These are phyloP conservation scores for Muricea muricata DNA, from an alignment of 92 coral and sea anemone species.

Conservation along the genomic window DNA sequence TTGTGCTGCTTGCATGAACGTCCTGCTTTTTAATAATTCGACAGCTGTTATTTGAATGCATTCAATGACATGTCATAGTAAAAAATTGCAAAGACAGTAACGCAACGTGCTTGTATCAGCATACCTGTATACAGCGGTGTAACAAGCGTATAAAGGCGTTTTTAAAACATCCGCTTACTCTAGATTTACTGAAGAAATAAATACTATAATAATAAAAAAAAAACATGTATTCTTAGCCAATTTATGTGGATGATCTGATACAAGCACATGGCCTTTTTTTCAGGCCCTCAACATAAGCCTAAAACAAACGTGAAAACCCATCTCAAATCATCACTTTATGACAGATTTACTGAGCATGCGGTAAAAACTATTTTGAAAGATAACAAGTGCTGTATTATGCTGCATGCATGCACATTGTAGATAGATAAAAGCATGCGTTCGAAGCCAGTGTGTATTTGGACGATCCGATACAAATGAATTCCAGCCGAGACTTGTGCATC, in stretches of 20 bases:
- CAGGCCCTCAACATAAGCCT: too few relatives aligned
- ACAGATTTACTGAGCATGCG: background rate
- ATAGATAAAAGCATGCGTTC: conserved; percentile 2
- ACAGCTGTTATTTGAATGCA: background rate
- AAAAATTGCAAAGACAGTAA: background rate
- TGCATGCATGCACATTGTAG: background rate
- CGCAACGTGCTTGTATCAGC: background rate
- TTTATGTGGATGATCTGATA: too few relatives aligned
- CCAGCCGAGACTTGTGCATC: conserved; percentile 25
- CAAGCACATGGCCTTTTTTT: too few relatives aligned
- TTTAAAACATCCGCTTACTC: too few relatives aligned
- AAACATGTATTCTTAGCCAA: too few relatives aligned
- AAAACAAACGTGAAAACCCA: background rate
- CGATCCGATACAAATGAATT: background rate
- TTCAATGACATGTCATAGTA: too few relatives aligned
- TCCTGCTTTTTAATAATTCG: background rate
- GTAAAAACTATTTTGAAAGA: background rate
- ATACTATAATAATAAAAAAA: too few relatives aligned
- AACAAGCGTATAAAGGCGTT: too few relatives aligned
- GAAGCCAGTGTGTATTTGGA: background rate
- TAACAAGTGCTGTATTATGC: background rate
- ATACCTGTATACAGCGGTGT: too few relatives aligned
- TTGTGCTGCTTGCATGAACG: background rate
- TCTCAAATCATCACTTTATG: background rate
- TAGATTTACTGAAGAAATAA: too few relatives aligned